phyloP scores from a whole-genome alignment of 2,888 invertebrate species.

The Candidula unifasciata region DNA sequence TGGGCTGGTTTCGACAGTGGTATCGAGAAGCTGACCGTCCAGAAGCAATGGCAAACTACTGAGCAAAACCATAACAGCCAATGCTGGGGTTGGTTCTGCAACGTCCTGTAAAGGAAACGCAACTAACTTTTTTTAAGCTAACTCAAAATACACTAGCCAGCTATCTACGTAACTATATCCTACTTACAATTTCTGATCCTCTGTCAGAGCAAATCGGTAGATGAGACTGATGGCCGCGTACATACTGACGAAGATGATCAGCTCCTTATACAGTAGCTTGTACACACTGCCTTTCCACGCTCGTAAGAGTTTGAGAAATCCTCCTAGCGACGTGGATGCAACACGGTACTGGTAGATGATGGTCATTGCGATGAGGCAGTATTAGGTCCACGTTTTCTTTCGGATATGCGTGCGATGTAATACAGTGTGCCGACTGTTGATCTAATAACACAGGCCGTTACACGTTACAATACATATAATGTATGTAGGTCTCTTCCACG shows the following conservation, averaged over 20 bases:
- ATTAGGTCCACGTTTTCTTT: not conserved
- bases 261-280: constrained; percentile 94
- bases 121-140: too few species aligned
- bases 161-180: not conserved
- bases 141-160: too few species aligned
- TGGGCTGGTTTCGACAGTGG: too few species aligned
- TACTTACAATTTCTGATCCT: constrained; percentile 84
- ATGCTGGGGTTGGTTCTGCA: too few species aligned
- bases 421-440: too few species aligned
- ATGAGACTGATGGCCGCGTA: constrained; percentile 88
- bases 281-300: constrained; percentile 97
- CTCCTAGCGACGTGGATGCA: constrained; percentile 68
- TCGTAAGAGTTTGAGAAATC: constrained; percentile 76
- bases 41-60: too few species aligned
- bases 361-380: constrained; percentile 60
- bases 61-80: too few species aligned
- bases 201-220: constrained; percentile 86
- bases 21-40: too few species aligned
- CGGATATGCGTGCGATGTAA: not conserved
- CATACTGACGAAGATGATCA: constrained; percentile 86
- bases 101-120: too few species aligned
- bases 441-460: too few species aligned
- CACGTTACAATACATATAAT: too few species aligned
- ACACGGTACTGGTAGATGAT: constrained; percentile 71
- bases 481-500: too few species aligned